phyloP scores from a whole-genome alignment of 37 sponge, comb jelly and placozoan genomes.

The Aplysina aerophoba region DNA sequence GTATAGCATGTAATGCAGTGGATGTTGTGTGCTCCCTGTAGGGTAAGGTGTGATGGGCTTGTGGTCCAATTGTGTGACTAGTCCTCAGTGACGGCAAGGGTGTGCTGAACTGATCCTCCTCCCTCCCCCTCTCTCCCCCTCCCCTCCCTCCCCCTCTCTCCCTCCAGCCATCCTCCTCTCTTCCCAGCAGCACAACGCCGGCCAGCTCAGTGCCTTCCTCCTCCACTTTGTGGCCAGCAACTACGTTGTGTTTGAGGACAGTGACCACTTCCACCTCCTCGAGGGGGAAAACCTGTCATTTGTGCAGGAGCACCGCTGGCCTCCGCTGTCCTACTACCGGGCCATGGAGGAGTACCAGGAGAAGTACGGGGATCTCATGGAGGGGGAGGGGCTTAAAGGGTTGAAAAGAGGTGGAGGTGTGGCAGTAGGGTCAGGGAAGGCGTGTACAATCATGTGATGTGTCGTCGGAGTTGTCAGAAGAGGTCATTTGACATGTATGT shows the following conservation, averaged over 20 bases:
- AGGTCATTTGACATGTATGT: too few relatives aligned
- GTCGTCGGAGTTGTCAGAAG: too few relatives aligned
- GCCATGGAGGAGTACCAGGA: slow-evolving; percentile 82
- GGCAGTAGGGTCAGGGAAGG: too few relatives aligned
- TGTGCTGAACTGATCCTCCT: too few relatives aligned
- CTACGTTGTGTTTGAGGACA: slow-evolving; percentile 57
- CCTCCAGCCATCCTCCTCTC: slow-evolving; percentile 68
- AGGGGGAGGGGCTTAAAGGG: not conserved
- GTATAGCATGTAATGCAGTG: too few relatives aligned
- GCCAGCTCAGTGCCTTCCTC: slow-evolving; percentile 80
- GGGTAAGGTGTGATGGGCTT: too few relatives aligned
- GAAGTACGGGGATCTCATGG: slow-evolving; percentile 50
- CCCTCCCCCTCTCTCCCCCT: too few relatives aligned
- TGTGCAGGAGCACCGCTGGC: slow-evolving; percentile 73
- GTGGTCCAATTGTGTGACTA: not conserved
- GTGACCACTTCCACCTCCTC: slow-evolving; percentile 54
- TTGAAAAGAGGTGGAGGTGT: too few relatives aligned
- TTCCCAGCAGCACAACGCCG: slow-evolving; percentile 84
- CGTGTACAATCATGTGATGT: too few relatives aligned
- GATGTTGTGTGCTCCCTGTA: too few relatives aligned
- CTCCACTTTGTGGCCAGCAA: slow-evolving; percentile 90
- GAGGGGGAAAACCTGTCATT: slow-evolving; percentile 38
- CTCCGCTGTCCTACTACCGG: slow-evolving; percentile 71
- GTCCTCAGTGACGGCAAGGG: not conserved
- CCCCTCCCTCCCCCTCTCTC: not conserved